Evolutionary conservation across 2,797 vertebrate genomes (phyloP), one percentile per base, ranked within the genome.

Genomic region (Xenops minutus): DNA sequence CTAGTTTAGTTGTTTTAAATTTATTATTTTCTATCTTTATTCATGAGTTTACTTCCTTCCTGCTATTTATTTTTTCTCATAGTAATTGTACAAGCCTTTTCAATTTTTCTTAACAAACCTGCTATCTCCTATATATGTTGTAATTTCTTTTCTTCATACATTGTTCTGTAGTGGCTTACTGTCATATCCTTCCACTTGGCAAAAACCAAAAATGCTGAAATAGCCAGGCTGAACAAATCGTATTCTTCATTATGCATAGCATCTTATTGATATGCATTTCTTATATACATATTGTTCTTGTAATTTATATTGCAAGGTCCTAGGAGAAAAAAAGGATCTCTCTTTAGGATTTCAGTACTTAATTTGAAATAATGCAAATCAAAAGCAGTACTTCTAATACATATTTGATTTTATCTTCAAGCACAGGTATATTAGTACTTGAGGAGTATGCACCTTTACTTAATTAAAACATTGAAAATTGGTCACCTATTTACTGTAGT

Each of bases 21-120:
- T 86, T 23, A 32, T 91, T 93, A 58, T 75, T 84, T 75, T 76
- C 55, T 59, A 48, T 90, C 36, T 92, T 92, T 94, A 94, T 90
- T 81, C 26, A 86, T 88, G 59, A 84, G 55, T 86, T 96, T 94
- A 84, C 22, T 84, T 86, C 24, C 78, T 87, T 82, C 46, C 51
- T 88, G 36, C 41, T 85, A 68, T 55, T 95, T 90, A 36, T 88
- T 94, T 94, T 94, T 79, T 54, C 22, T 67, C 24, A 23, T 32
- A 91, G 44, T 61, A 83, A 80, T 79, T 77, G 27, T 36, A 67
- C 49, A 74, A 94, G 22, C 16, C 11, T 61, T 54, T 68, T 46
- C 0, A 0, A 32, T 79, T 85, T 92, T 67, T 87, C 72, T 74
- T 89, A 91, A 76, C 27, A 77, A 29, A 83, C 5, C 24, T 85